Percentiles rank a stretch among this genome's conserved stretches.
Conservation (phyloP, 2,113 vertebrate species). For the Nycticorax nycticorax region DNA sequence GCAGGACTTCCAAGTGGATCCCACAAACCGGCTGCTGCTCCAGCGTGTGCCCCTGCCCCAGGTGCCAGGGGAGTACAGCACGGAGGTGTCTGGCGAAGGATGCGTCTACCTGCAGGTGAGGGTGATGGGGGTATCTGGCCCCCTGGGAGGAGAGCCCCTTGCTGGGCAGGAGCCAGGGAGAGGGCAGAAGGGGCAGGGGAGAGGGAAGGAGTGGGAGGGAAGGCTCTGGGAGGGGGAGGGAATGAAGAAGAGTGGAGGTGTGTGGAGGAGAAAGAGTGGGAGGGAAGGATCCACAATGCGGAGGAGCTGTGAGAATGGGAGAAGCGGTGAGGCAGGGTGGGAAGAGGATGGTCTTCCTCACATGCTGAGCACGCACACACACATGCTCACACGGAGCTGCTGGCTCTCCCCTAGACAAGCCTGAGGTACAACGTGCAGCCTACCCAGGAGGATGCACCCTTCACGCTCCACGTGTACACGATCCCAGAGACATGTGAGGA, state of each 20-base stretch:
- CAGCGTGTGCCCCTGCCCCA: constrained; percentile 74
- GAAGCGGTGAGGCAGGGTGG: not conserved
- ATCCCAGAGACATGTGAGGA: not conserved
- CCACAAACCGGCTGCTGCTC: constrained; percentile 81
- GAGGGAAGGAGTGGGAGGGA: not conserved
- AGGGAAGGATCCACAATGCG: not conserved
- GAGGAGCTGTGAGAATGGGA: not conserved
- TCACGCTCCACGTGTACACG: constrained; percentile 30
- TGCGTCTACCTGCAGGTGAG: constrained; percentile 82
- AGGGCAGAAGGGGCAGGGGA: not conserved
- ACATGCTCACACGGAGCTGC: not conserved
- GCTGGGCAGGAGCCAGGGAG: not conserved
- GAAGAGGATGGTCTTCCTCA: not conserved
- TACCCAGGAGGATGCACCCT: not conserved
- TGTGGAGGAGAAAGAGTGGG: not conserved
- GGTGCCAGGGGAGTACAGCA: constrained; percentile 72
- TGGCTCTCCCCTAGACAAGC: constrained; percentile 58
- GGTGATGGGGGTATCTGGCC: too few relatives aligned
- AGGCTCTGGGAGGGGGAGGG: not conserved
- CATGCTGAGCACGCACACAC: rapidly evolving
- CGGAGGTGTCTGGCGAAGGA: constrained; percentile 62
- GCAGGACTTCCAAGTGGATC: constrained; percentile 75
- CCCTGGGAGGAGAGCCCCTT: not conserved
- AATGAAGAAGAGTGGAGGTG: rapidly evolving
- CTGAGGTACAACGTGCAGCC: constrained; percentile 74